Evolutionary conservation across 2,797 vertebrate species (phyloP), one percentile per base, ranked within the genome.

Genomic region (Tarsius wallacei): DNA sequence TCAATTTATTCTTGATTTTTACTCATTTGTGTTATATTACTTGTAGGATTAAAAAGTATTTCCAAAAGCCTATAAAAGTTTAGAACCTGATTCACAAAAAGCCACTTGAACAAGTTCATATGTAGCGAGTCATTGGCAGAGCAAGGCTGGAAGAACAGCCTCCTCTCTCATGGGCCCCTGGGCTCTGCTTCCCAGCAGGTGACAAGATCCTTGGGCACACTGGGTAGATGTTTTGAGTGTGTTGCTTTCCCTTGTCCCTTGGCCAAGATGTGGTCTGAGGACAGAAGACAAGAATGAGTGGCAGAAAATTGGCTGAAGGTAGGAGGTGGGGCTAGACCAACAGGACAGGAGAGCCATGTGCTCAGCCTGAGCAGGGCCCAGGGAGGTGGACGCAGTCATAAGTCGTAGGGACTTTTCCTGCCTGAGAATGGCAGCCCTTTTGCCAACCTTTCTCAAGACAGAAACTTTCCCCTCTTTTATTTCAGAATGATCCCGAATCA

Each of bases 1-100:
- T 91, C n/a, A n/a, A 61, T 42, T 87, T 91, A 84, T 49, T 87
- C 83, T 93, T 91, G 42, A 73, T 51, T 77, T 95, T 92, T 92
- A 42, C 28, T 74, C 64, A 49, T 49, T 85, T 57, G 22, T 88
- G 47, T 76, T 80, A 87, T 22, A 78, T 64, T 80, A 77, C 66
- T 61, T 76, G 36, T 49, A 77, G 19, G 31, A 22, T 77, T 86
- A 13, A 55, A 86, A 61, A 88, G 47, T 21, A 91, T 94, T 88
- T 97, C 77, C 17, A 53, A 82, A 90, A 63, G 22, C 17, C 57
- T 86, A 49, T 68, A 88, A 51, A 87, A 82, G 64, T 81, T 53
- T 95, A 90, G 81, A 89, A 63, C 0, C 51, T 68, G 78, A 87
- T 82, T 91, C 74, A 47, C 92, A 70, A 66, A 95, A 17, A 93